phyloP scores from a whole-genome alignment of 2,113 vertebrate genomes.

The Dasyurus viverrinus region DNA sequence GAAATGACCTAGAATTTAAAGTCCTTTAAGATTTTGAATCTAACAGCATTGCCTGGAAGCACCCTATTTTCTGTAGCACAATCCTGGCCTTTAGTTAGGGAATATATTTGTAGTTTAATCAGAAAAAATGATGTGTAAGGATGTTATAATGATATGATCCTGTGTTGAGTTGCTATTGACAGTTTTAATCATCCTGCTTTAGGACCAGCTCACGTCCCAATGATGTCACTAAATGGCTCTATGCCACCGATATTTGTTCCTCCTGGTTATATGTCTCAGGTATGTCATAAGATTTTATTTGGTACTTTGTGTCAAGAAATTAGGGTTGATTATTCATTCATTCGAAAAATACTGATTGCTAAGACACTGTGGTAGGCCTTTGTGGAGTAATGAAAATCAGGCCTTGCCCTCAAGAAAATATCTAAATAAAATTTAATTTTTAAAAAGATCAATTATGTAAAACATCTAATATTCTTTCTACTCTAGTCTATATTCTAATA shows the following conservation, averaged over 20 bases:
- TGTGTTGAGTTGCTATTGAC: constrained; percentile 8
- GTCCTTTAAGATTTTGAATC: constrained; percentile 20
- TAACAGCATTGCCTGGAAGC: background rate
- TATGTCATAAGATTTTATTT: constrained; percentile 67
- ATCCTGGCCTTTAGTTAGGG: background rate
- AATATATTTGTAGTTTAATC: background rate
- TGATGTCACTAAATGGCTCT: constrained; percentile 89
- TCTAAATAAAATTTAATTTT: too few relatives aligned
- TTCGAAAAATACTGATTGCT: background rate
- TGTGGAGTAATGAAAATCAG: background rate
- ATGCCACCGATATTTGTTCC: constrained; percentile 90
- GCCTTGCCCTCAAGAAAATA: background rate
- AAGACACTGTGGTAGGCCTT: background rate
- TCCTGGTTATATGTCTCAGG: constrained; percentile 90
- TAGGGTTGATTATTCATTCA: constrained; percentile 23
- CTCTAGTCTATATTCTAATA: background rate
- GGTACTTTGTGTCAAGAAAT: constrained; percentile 1
- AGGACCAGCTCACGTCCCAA: constrained; percentile 89
- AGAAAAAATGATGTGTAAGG: constrained; percentile 18
- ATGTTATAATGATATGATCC: background rate
- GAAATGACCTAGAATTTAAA: constrained; percentile 12
- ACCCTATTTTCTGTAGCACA: constrained; percentile 32
- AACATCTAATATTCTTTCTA: background rate
- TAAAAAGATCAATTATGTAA: background rate
- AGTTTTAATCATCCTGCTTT: constrained; percentile 49